Conservation (phyloP, 2,113 vertebrate genomes). For the Strix uralensis region DNA sequence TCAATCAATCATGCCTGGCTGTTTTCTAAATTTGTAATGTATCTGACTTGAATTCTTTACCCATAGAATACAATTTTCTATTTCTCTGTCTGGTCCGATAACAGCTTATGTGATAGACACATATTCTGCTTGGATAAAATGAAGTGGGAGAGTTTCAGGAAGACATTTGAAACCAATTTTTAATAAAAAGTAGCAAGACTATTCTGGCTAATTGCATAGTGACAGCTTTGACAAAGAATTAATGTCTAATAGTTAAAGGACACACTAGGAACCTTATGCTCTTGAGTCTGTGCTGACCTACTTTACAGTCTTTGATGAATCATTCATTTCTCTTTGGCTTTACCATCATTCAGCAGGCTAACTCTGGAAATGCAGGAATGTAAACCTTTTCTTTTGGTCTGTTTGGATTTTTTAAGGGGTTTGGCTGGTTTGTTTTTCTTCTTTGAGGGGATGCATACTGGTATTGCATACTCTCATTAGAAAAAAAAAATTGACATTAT, state of each 20-base stretch:
- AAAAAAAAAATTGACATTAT: background rate
- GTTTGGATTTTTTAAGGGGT: background rate
- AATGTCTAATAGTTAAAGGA: background rate
- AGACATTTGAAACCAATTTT: background rate
- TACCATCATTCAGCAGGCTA: background rate
- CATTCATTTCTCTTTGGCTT: background rate
- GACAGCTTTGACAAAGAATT: background rate
- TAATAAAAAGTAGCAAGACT: background rate
- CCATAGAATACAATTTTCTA: background rate
- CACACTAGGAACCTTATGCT: background rate
- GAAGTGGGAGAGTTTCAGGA: background rate
- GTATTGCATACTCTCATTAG: background rate
- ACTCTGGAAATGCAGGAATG: background rate
- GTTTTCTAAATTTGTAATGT: conserved; percentile 29
- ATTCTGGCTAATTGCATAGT: background rate
- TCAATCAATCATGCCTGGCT: conserved; percentile 30
- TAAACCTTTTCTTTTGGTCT: background rate
- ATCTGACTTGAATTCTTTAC: background rate
- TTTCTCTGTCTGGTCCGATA: conserved; percentile 12
- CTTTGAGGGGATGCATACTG: background rate
- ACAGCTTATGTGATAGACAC: background rate
- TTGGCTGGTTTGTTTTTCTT: background rate
- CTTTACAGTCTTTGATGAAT: background rate
- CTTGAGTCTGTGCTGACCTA: background rate
- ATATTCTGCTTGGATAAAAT: background rate